These are phyloP conservation scores for Drosophila gaucha DNA, from an alignment of 2,888 invertebrate genomes.

Conservation along the genomic window DNA sequence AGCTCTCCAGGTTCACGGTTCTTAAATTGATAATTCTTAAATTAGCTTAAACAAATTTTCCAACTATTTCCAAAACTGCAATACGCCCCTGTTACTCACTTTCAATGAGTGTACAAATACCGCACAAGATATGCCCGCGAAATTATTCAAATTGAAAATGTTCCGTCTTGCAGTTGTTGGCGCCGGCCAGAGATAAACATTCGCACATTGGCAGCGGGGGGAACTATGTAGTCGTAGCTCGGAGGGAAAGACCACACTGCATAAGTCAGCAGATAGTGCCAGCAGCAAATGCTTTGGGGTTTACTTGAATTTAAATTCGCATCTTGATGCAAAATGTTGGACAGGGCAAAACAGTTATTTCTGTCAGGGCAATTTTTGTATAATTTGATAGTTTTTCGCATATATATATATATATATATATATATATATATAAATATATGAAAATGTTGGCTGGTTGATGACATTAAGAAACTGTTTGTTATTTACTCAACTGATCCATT, in stretches of 20 bases:
- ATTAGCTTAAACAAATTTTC: too few species aligned
- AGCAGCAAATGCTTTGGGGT: constrained; percentile 1
- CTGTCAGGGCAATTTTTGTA: background rate
- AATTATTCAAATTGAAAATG: constrained; percentile 73
- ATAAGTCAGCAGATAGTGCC: constrained; percentile 26
- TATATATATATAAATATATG: too few species aligned
- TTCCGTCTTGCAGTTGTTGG: constrained; percentile 58
- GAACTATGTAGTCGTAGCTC: constrained; percentile 26
- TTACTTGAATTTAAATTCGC: constrained; percentile 21
- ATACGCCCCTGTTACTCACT: background rate
- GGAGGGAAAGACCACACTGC: constrained; percentile 23
- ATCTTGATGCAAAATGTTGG: constrained; percentile 10
- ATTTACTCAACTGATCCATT: constrained; percentile 3
- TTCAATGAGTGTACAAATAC: background rate
- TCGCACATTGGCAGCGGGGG: constrained; percentile 18
- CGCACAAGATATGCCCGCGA: constrained; percentile 44
- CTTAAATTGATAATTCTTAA: too few species aligned
- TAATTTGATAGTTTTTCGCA: background rate
- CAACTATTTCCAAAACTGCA: background rate
- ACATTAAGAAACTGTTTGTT: background rate
- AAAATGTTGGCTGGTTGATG: background rate
- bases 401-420: too few species aligned
- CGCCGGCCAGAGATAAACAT: constrained; percentile 55
- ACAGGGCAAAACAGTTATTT: background rate
- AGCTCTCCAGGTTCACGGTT: too few species aligned